phyloP scores from a whole-genome alignment of 2,797 vertebrate genomes.

The Myotis vivesi region DNA sequence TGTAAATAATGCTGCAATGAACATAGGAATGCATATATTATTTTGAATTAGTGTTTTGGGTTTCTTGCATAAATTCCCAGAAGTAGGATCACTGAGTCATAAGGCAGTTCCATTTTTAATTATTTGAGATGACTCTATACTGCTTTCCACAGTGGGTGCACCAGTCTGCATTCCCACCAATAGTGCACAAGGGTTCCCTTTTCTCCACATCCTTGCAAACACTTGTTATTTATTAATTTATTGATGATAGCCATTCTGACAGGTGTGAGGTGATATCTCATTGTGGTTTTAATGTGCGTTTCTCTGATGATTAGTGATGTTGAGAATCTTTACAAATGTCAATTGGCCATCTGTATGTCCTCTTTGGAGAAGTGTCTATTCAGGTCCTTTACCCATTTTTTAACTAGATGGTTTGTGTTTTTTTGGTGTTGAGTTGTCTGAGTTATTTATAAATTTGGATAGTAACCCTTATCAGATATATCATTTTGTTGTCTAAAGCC shows the following conservation, averaged over 20 bases:
- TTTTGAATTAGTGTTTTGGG: neutral
- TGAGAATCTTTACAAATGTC: neutral
- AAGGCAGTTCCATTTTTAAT: neutral
- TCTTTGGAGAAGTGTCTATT: neutral
- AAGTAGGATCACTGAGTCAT: neutral
- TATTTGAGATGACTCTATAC: neutral
- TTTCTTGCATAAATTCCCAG: neutral
- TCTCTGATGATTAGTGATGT: neutral
- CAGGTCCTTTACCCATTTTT: neutral
- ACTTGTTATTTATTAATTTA: neutral
- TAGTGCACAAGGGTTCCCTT: neutral
- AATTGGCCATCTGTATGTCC: neutral
- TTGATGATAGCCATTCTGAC: neutral
- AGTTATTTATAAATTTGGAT: neutral
- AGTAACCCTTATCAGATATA: neutral
- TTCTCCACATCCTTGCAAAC: neutral
- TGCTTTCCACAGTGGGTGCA: neutral
- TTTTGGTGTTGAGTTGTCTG: neutral
- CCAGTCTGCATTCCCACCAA: neutral
- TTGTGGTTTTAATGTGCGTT: neutral
- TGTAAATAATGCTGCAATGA: neutral
- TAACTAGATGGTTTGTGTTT: neutral
- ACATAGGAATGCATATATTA: neutral
- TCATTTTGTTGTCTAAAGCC: neutral
- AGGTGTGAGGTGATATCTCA: neutral